A percentile compares a stretch with the other conserved stretches of the same genome.
Conservation (phyloP, 2,888 invertebrate species). For the Tenthredo livida region DNA sequence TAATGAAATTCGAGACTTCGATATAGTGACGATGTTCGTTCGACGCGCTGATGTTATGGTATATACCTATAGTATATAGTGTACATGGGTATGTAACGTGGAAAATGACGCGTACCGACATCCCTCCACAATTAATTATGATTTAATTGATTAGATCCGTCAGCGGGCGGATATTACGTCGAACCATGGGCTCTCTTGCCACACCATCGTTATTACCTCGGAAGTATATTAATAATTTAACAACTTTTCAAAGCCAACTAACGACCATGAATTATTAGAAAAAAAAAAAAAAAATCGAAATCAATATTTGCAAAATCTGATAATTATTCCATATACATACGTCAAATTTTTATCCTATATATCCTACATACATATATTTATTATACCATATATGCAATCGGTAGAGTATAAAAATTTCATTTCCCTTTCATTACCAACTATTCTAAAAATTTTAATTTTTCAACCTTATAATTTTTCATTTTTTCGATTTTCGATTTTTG, state of each 20-base stretch:
- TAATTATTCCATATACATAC: neutral
- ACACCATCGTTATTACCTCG: conserved; percentile 31
- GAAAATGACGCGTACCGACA: conserved; percentile 25
- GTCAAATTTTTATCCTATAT: too few species aligned
- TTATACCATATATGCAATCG: too few species aligned
- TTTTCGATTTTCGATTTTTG: too few species aligned
- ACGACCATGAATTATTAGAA: neutral
- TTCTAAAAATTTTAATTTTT: neutral
- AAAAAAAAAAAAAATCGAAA: neutral
- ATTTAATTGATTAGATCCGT: conserved; percentile 50
- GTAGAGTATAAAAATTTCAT: too few species aligned
- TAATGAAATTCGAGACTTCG: neutral
- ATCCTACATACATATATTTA: too few species aligned
- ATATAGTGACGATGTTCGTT: neutral
- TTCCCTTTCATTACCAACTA: neutral
- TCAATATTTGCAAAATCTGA: neutral
- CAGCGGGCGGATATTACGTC: conserved; percentile 44
- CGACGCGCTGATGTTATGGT: neutral
- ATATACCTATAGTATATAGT: neutral
- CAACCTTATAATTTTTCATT: too few species aligned
- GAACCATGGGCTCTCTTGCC: neutral
- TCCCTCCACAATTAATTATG: conserved; percentile 44
- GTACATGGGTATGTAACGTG: neutral
- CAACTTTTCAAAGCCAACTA: conserved; percentile 10
- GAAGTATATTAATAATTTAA: conserved; percentile 28